Evolutionary conservation across 2,113 vertebrate species (phyloP).

Genomic region (Chloropsis cyanopogon): DNA sequence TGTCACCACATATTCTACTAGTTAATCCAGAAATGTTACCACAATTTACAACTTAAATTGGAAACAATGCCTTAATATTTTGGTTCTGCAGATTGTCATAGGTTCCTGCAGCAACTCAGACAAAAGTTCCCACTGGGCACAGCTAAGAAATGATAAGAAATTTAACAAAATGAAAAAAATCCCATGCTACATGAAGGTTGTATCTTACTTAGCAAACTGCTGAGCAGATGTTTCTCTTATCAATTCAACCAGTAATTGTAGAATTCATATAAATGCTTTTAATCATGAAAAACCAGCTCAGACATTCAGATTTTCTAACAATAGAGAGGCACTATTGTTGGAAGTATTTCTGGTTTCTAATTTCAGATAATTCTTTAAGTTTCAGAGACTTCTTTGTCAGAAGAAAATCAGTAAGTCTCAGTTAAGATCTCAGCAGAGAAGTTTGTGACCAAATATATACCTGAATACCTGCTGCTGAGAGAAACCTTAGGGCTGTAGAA

Average conservation of each 20-base stretch:
- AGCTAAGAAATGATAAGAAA: background rate
- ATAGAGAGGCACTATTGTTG: background rate
- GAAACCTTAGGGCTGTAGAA: background rate
- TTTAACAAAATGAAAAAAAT: background rate
- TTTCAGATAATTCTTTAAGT: background rate
- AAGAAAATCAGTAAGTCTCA: background rate
- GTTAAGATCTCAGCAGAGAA: background rate
- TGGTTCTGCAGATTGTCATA: background rate
- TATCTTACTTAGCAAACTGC: background rate
- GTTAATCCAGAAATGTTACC: background rate
- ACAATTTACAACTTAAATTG: background rate
- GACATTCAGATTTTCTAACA: background rate
- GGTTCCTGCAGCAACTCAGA: background rate
- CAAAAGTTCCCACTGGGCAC: background rate
- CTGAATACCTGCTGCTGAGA: background rate
- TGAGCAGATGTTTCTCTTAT: background rate
- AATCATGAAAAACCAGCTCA: background rate
- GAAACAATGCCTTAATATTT: background rate
- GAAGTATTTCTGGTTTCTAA: background rate
- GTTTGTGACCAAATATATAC: background rate
- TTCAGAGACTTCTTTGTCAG: background rate
- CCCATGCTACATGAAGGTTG: background rate
- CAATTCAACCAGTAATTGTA: background rate
- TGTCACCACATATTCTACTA: background rate
- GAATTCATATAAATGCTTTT: background rate